Percentiles rank a stretch among this genome's conserved stretches.
Evolutionary conservation across 2,888 invertebrate genomes (phyloP).

Genomic region (Lomographa bimaculata): DNA sequence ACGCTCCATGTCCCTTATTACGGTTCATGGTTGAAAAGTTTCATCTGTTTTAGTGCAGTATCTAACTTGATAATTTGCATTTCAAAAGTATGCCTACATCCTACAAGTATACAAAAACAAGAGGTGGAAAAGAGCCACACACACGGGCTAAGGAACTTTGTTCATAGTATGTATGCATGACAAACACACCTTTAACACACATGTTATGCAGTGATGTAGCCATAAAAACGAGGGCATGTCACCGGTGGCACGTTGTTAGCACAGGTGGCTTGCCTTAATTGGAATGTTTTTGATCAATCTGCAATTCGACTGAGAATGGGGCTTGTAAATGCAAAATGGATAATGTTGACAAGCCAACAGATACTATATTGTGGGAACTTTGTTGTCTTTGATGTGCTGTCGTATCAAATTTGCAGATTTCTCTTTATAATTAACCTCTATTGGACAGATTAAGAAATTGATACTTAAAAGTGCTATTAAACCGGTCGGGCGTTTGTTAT

Average conservation of each 20-base stretch:
- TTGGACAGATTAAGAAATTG: no score
- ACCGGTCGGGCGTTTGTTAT: neutral
- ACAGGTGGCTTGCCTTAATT: slow-evolving; percentile 11
- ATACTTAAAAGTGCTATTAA: no score
- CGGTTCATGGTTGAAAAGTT: slow-evolving; percentile 5
- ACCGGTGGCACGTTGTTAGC: slow-evolving; percentile 7
- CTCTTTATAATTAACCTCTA: no score
- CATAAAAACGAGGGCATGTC: slow-evolving; percentile 1
- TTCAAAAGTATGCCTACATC: no score
- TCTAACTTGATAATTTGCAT: no score
- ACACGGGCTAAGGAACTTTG: no score
- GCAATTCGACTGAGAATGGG: slow-evolving; percentile 3
- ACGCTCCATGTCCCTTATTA: slow-evolving; percentile 3
- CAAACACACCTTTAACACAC: no score
- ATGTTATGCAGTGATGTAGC: neutral
- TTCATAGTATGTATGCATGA: no score
- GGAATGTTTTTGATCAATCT: slow-evolving; percentile 4
- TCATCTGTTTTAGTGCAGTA: slow-evolving; percentile 5
- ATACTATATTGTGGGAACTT: slow-evolving; percentile 10
- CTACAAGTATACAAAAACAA: no score
- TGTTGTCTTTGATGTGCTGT: neutral
- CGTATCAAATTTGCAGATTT: no score
- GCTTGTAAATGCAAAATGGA: slow-evolving; percentile 9
- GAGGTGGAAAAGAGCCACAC: no score
- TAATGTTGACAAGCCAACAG: slow-evolving; percentile 7